Evolutionary conservation across 2,888 invertebrate species (phyloP), one percentile per base, ranked within the genome.

Genomic region (Oscheius sp.): DNA sequence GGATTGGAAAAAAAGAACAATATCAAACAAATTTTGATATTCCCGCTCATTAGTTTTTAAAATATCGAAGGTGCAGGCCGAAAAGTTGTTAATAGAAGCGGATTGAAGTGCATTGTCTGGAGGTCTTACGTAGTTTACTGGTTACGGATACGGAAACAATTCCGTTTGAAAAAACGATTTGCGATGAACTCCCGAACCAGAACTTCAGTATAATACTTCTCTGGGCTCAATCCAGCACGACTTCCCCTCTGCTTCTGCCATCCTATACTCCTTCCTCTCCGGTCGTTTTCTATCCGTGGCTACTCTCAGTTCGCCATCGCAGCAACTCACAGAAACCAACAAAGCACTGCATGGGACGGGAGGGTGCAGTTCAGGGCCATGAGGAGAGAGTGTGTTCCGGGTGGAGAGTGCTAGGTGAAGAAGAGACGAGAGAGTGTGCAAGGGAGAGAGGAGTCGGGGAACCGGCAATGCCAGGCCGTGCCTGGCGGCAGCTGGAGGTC

Each of bases 401-500:
- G 55, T 21, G 53, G 68, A 55, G 53, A 55, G 55, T 53, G 9
- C 55, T 35, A 37, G 53, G 13, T 5, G 53, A 10, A 53, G 2
- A 29, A 13, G 35, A 5, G 37, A 32, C 21, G 55, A 51, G 68
- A 68, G 53, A 68, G 68, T 33, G 68, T 29, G 42, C 33, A 63
- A 32, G 47, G 53, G 35, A 37, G 32, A 33, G 51, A 37, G 62
- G 37, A 51, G 11, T 29, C 32, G 50, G 42, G 60, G 35, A 51
- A 37, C 33, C 42, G 53, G 50, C 50, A 59, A 65, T 71, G 35
- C 72, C 72, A 72, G 72, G 62, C 72, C 60, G 72, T 72, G 62
- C 72, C 72, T 55, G 72, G 72, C 42, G 55, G 55, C 68, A 53
- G 55, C 68, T 68, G 68, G 68, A 68, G 68, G 68, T 68, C 68